phyloP scores from a whole-genome alignment of 2,888 invertebrate genomes.

The Artemia sinica region DNA sequence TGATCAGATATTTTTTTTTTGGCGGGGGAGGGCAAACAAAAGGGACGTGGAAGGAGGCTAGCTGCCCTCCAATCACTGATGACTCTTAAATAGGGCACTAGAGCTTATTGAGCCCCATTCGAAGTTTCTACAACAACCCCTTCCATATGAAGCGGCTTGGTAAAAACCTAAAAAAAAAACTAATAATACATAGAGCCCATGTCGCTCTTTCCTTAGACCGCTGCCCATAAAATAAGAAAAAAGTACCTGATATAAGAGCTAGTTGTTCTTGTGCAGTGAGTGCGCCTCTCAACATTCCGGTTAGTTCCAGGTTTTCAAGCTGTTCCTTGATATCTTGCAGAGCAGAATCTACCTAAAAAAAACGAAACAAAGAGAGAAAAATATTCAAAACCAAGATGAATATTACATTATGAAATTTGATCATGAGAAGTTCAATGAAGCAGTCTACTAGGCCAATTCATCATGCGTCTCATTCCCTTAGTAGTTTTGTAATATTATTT shows the following conservation, averaged over 20 bases:
- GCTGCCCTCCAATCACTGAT: background rate
- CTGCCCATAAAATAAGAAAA: background rate
- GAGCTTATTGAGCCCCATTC: background rate
- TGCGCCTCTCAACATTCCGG: slow-evolving; percentile 55
- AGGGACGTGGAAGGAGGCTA: background rate
- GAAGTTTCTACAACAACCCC: background rate
- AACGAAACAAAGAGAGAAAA: background rate
- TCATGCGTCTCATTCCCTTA: no score
- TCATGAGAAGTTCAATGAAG: background rate
- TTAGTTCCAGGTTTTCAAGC: slow-evolving; percentile 47
- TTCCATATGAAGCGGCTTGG: background rate
- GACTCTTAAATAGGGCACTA: background rate
- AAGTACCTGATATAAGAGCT: slow-evolving; percentile 51
- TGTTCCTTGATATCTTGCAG: slow-evolving; percentile 54
- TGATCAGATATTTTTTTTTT: no score
- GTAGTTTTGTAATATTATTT: no score
- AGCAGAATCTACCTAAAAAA: slow-evolving; percentile 46
- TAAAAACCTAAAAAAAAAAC: no score
- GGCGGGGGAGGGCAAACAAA: no score
- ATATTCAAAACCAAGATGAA: slow-evolving; percentile 3
- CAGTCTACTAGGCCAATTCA: no score
- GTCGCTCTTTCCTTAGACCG: no score
- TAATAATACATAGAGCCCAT: background rate
- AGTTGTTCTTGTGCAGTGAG: slow-evolving; percentile 56
- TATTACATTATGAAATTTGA: background rate